phyloP scores from a whole-genome alignment of 2,888 invertebrate genomes.

The Eurytoma adleriae region DNA sequence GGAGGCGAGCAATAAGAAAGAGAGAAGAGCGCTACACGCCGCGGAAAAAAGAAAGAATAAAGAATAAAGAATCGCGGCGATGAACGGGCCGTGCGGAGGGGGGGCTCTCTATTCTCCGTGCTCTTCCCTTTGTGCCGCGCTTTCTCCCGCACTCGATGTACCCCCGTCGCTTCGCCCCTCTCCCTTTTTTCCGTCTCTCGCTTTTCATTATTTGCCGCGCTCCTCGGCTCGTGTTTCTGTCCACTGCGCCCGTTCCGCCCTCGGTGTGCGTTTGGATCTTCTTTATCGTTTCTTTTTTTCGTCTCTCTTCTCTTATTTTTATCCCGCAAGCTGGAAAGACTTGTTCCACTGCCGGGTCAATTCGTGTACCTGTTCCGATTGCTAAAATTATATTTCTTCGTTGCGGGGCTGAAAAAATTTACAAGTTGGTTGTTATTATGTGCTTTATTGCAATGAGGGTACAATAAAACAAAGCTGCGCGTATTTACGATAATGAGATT shows the following conservation, averaged over 20 bases:
- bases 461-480: too few species aligned
- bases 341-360: neutral
- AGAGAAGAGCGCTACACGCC: too few species aligned
- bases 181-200: neutral
- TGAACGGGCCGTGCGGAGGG: too few species aligned
- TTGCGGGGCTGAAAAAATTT: neutral
- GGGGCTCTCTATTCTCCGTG: neutral
- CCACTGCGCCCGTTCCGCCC: neutral
- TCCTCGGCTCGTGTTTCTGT: neutral
- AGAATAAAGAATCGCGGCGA: too few species aligned
- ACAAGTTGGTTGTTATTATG: neutral
- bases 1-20: too few species aligned
- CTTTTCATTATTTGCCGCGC: slow-evolving; percentile 15
- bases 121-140: neutral
- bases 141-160: neutral
- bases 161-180: neutral
- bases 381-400: neutral
- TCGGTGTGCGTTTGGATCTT: slow-evolving; percentile 12
- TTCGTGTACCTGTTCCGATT: slow-evolving; percentile 9
- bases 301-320: neutral
- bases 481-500: too few species aligned
- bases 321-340: neutral
- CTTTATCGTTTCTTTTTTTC: slow-evolving; percentile 6
- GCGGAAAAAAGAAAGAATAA: too few species aligned
- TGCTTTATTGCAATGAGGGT: too few species aligned